Conservation (phyloP, 2,797 vertebrate species). For the Platyrinchus mystaceus region DNA sequence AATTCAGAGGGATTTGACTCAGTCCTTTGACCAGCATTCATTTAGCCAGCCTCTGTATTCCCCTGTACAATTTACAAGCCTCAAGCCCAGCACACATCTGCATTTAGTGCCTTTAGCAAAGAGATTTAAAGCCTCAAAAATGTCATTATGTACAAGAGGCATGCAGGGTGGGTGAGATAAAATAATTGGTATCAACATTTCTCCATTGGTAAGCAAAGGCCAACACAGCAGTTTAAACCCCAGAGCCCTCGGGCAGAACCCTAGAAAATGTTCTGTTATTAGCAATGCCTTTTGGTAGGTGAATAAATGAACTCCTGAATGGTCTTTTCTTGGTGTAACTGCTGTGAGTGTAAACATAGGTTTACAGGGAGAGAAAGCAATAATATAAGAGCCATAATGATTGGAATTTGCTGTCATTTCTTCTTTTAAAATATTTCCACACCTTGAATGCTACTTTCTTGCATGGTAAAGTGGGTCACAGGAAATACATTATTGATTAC, state of each 20-base stretch:
- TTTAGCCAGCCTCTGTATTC: conserved; percentile 2
- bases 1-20: not conserved
- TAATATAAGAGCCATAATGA: not conserved
- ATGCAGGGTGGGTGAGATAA: conserved; percentile 18
- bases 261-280: conserved; percentile 8
- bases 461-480: not conserved
- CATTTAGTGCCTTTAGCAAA: conserved; percentile 45
- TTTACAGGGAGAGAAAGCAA: not conserved
- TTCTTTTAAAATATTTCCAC: not conserved
- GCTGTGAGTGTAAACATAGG: not conserved
- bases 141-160: conserved; percentile 36
- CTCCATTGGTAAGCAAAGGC: not conserved
- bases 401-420: not conserved
- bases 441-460: not conserved
- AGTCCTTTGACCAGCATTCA: not conserved
- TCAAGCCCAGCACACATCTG: not conserved
- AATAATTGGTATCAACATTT: conserved; percentile 52
- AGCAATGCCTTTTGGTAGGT: not conserved
- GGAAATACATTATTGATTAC: conserved; percentile 17
- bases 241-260: not conserved
- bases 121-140: conserved; percentile 35
- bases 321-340: not conserved
- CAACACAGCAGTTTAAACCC: conserved; percentile 15
- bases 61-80: not conserved
- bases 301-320: conserved; percentile 1